A percentile compares a stretch with the other conserved stretches of the same genome.
These are phyloP conservation scores for Paracyclopina nana DNA, from an alignment of 1,140 invertebrate genomes.

Conservation along the genomic window DNA sequence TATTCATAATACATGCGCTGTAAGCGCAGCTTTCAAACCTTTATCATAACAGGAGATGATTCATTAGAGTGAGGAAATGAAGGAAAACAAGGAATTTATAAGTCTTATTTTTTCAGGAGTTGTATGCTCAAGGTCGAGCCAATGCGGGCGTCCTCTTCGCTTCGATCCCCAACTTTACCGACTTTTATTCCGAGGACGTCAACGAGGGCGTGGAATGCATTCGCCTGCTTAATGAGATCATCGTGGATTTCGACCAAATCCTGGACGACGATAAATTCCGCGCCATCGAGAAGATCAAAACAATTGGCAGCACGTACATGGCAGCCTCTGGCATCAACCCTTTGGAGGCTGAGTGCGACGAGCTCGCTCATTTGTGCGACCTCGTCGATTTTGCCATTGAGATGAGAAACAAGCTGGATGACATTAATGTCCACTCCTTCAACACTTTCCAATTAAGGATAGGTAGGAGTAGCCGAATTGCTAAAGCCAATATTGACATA, in stretches of 20 bases:
- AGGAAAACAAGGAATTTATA: too few species aligned
- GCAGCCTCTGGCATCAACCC: conserved; percentile 87
- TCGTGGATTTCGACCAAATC: conserved; percentile 81
- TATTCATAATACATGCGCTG: too few species aligned
- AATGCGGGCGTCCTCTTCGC: conserved; percentile 93
- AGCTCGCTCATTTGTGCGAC: conserved; percentile 56
- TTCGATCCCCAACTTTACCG: conserved; percentile 92
- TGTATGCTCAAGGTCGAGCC: conserved; percentile 79
- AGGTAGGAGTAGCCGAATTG: too few species aligned
- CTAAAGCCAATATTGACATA: too few species aligned
- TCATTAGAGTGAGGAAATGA: too few species aligned
- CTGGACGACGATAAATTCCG: conserved; percentile 69
- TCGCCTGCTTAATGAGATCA: conserved; percentile 90
- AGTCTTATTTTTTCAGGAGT: conserved; percentile 48
- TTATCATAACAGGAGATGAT: too few species aligned
- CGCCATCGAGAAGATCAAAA: conserved; percentile 96
- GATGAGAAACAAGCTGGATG: conserved; percentile 50
- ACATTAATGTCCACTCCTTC: conserved; percentile 65
- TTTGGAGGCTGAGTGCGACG: conserved; percentile 34
- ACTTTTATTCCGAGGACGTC: conserved; percentile 93
- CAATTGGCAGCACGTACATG: conserved; percentile 91
- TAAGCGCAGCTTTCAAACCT: too few species aligned
- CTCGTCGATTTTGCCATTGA: conserved; percentile 84
- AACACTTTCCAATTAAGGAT: conserved; percentile 89
- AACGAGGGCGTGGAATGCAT: conserved; percentile 95